Evolutionary conservation across 53 echinoderm and acorn worm species (phyloP).

Genomic region (Echinometra lucunter): DNA sequence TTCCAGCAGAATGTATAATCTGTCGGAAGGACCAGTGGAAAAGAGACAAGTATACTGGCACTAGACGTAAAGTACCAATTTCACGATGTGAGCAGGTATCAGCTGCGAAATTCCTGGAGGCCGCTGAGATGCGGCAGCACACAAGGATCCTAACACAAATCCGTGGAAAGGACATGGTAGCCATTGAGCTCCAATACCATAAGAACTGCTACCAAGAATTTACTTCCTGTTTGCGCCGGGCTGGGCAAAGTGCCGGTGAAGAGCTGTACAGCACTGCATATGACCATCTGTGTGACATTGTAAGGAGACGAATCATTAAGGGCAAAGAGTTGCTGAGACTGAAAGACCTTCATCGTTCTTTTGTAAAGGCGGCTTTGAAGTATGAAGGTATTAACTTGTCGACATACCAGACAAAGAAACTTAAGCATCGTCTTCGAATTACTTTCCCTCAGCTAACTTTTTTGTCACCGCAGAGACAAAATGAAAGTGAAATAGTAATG

Average conservation of each 20-base stretch:
- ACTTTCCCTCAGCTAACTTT: too few species aligned
- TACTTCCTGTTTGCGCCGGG: not conserved
- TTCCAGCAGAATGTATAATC: conserved; percentile 27
- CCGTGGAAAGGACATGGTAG: conserved; percentile 70
- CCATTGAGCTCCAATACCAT: conserved; percentile 72
- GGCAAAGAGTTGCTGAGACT: not conserved
- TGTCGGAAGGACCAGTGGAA: not conserved
- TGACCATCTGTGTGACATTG: too few species aligned
- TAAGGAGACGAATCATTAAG: too few species aligned
- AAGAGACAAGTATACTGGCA: not conserved
- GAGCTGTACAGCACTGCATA: too few species aligned
- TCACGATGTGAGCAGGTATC: conserved; percentile 45
- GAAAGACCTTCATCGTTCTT: not conserved
- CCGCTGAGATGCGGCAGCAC: conserved; percentile 52
- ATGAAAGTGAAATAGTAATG: conserved; percentile 36
- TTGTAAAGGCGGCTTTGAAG: not conserved
- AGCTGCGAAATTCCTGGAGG: conserved; percentile 51
- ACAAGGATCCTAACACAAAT: conserved; percentile 65
- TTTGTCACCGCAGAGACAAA: not conserved
- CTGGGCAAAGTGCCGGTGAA: not conserved
- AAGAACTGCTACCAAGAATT: conserved; percentile 59
- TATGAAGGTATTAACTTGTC: not conserved
- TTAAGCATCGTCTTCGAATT: not conserved
- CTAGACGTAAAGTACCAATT: not conserved
- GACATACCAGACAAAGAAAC: not conserved